Evolutionary conservation across 2,797 vertebrate genomes (phyloP).

Genomic region (Acanthopagrus latus): DNA sequence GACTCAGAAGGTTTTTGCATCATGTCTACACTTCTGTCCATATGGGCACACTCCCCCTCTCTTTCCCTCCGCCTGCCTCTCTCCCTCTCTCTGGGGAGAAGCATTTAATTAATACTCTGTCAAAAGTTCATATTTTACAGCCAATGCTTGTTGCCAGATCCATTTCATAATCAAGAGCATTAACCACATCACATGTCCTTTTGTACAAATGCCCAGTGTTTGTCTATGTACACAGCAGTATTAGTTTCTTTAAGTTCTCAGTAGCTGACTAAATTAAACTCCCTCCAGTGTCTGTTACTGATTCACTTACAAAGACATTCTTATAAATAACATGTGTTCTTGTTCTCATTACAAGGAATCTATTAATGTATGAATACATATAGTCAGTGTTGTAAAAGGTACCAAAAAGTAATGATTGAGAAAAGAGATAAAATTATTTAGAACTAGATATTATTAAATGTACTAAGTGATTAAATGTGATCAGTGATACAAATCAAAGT

Average conservation of each 20-base stretch:
- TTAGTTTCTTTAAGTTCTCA: neutral
- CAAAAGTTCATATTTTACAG: neutral
- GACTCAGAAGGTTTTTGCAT: neutral
- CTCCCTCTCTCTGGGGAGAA: neutral
- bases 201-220: neutral
- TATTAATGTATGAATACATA: no score
- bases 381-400: no score
- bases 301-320: no score
- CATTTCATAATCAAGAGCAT: neutral
- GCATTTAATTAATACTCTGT: neutral
- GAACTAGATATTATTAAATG: no score
- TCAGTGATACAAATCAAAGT: no score
- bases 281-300: neutral
- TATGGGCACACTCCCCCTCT: neutral
- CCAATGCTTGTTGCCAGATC: neutral
- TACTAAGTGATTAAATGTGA: no score
- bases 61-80: neutral
- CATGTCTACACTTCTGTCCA: neutral
- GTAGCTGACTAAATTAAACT: neutral
- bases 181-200: neutral
- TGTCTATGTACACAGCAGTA: neutral
- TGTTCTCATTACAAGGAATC: no score
- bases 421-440: no score
- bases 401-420: no score
- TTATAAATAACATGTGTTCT: no score